These are phyloP conservation scores for Drosophila quadrilineata DNA, from an alignment of 1,140 invertebrate genomes.

Conservation along the genomic window DNA sequence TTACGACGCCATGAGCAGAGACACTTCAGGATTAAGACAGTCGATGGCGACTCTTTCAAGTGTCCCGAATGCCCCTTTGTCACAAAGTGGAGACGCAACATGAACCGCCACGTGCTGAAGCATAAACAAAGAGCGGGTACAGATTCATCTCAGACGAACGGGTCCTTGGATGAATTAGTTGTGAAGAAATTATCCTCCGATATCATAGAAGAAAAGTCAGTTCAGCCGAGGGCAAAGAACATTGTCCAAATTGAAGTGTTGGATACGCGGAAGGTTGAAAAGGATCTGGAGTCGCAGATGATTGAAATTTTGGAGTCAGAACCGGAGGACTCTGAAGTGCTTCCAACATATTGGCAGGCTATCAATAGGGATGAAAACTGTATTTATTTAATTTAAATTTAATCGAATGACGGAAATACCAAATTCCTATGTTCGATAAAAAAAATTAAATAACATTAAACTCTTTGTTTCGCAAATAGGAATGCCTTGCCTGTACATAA, in stretches of 20 bases:
- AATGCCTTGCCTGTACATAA: too few species aligned
- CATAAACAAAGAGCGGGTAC: not conserved
- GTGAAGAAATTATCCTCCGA: not conserved
- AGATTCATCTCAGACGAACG: not conserved
- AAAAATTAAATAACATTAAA: too few species aligned
- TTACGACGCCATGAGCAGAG: constrained; percentile 10
- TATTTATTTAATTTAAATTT: too few species aligned
- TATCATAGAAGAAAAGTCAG: not conserved
- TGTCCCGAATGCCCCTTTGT: constrained; percentile 21
- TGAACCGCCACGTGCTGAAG: constrained; percentile 16
- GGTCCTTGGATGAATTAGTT: not conserved
- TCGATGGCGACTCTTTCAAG: constrained; percentile 14
- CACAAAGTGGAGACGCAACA: constrained; percentile 29
- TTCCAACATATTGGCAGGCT: not conserved
- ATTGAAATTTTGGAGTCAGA: not conserved
- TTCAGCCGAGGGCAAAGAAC: not conserved
- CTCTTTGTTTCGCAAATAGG: too few species aligned
- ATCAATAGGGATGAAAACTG: not conserved
- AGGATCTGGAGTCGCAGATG: not conserved
- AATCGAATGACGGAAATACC: too few species aligned
- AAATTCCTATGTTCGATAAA: too few species aligned
- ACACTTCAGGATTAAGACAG: not conserved
- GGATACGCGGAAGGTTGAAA: not conserved
- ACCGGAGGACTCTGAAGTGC: not conserved
- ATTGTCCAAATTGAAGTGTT: not conserved